Evolutionary conservation across 2,113 vertebrate species (phyloP), one percentile per base, ranked within the genome.

Genomic region (Tichodroma muraria): DNA sequence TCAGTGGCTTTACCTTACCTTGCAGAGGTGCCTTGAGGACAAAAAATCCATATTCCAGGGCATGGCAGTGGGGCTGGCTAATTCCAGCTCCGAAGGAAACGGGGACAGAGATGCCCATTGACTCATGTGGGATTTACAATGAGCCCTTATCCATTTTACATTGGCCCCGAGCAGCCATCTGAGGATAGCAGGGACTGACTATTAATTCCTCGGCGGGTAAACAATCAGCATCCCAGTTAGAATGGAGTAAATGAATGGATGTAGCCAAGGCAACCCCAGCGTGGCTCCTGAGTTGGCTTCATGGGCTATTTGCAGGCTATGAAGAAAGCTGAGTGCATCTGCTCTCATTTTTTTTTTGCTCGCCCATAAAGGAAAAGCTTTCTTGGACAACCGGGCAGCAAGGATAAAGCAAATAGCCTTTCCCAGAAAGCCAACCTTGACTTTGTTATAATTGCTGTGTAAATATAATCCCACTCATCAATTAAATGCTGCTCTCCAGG

Each of bases 381-480:
- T 84, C n/a, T 73, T 64, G 72, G 70, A 88, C 85, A 80, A 75
- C 61, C 54, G 47, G 92, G 44, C 70, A 85, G 83, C 27, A 56
- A 85, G 70, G 50, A 52, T 22, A 83, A 9, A 80, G 45, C 53
- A 89, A 94, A 88, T 3, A 64, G 68, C 89, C 64, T 83, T 80
- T 45, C 85, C 37, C 69, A 31, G 64, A 93, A 83, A 93, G 76
- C 71, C 87, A 88, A 6, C 88, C 89, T 80, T 71, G 85, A 44
- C 88, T 97, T 88, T 53, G 68, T 77, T 90, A 56, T 93, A 90
- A 95, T 94, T 94, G 88, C 79, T 84, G 68, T 86, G 91, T 94
- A 94, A 95, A 95, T 93, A 84, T 95, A 94, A 97, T 95, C 93
- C 90, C 47, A 56, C 65, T 87, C 89, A 95, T 91, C 86, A 90